Base-by-base conservation (phyloP, 2,888 invertebrate species). In the Andrena minutula region DNA sequence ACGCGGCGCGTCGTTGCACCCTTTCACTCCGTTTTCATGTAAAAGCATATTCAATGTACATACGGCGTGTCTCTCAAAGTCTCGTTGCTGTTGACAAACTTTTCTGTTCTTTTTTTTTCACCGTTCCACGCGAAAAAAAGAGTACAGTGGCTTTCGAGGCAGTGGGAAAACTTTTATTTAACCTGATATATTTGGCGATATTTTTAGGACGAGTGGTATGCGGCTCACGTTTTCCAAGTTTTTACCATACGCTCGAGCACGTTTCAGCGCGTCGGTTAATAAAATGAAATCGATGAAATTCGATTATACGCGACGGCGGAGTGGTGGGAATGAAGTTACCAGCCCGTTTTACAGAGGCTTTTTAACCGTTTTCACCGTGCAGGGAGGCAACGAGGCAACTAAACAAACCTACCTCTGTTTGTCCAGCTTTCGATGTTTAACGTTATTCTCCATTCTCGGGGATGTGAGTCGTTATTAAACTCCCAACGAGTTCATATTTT, bases 211-310 rank as follows among this genome's bases (percentile, higher is more conserved):
- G 56, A 26, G 23, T 23, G 56, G 56, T 10, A 56, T 12, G 56
- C 56, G 1, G 56, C 23, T 56, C 56, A 56, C 56, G 56, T 63
- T n/a, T 28, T 12, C 41, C n/a, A 58, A 26, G 28, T 63, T 69
- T 28, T 60, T 12, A 16, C 26, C 26, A 32, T 35, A 35, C 12
- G 23, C 0, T 7, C 30, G 20, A 3, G 47, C 70, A 53, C 79
- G 60, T 71, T 70, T 47, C 71, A 32, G 10, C 79, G 63, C 28
- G 35, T 3, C 53, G 32, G 65, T 79, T 79, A 79, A 79, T 79
- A 53, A 79, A 79, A 79, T 71, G 70, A 79, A 65, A 65, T 60
- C 79, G 41, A 51, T 23, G n/a, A 60, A 78, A 79, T 79, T 53
- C 70, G 65, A 79, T 79, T 79, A 79, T 79, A 58, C 35, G 28